Base-by-base conservation (phyloP, 2,113 vertebrate species). In the Hypocryptadius cinnamomeus region DNA sequence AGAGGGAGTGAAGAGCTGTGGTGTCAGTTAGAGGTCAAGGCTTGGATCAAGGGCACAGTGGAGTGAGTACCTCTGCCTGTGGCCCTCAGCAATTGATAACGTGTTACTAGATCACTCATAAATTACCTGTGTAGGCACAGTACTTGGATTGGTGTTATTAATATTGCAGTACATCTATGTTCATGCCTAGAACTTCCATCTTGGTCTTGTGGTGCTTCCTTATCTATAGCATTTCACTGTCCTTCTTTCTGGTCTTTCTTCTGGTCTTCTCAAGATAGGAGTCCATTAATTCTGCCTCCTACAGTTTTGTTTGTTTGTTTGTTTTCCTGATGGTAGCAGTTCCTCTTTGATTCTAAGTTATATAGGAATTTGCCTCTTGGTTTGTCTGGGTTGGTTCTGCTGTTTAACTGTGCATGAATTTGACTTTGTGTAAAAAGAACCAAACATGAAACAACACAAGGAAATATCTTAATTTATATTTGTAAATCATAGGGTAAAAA, bases 1-100 rank as follows among this genome's bases (percentile, higher is more conserved):
- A 14, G 18, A 86, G 54, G 30, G 63, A 53, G 15, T 0, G 0
- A 70, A 37, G 35, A 13, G 8, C n/a, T n/a, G 4, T 33, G 59
- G 24, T 33, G 27, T 23, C n/a, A 39, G 11, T 50, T 27, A 16
- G 19, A 56, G 72, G 17, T 63, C 11, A 31, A 10, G 45, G 54
- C 31, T 6, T 78, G 47, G 23, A 50, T 66, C 42, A 24, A 40
- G 17, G 15, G 31, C 16, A 23, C 31, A 83, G 25, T 80, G 59
- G 8, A 51, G 27, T 65, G 54, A 65, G 37, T 33, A 15, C 15
- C 44, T 90, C 16, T 85, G 65, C n/a, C 13, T 27, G 4, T 35
- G n/a, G 42, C 50, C 59, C 27, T 59, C 68, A 8, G 57, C 37
- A 42, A 3, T 19, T 63, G 74, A 6, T 37, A 40, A 28, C 2